These are phyloP conservation scores for Pelochelys cantorii DNA, from an alignment of 2,797 vertebrate genomes.

Conservation along the genomic window DNA sequence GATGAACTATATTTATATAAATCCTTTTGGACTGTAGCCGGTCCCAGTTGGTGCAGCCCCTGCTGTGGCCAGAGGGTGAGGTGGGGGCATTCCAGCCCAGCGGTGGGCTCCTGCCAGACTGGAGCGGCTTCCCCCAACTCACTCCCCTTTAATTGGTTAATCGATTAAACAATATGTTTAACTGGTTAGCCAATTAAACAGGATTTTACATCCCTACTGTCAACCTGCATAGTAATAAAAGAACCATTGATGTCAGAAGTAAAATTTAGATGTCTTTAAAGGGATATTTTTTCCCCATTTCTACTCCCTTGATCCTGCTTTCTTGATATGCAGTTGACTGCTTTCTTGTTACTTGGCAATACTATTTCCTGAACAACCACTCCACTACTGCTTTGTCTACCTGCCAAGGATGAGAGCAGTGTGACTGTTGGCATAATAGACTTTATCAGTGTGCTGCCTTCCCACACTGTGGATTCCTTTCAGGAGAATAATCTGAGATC, in stretches of 20 bases:
- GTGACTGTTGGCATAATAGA: rapidly evolving
- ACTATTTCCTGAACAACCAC: neutral
- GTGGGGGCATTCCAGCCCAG: too few relatives aligned
- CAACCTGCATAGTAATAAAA: neutral
- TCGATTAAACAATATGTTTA: too few relatives aligned
- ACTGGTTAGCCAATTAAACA: too few relatives aligned
- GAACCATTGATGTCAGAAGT: neutral
- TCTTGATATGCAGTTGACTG: neutral
- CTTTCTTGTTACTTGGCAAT: neutral
- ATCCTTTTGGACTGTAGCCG: neutral
- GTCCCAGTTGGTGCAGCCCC: neutral
- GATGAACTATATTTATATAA: constrained; percentile 20
- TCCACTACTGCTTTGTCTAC: neutral
- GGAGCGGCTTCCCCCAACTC: too few relatives aligned
- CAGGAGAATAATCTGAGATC: neutral
- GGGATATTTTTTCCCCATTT: neutral
- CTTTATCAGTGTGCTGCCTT: neutral
- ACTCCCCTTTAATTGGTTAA: too few relatives aligned
- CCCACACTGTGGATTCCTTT: neutral
- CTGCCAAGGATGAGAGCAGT: neutral
- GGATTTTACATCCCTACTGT: too few relatives aligned
- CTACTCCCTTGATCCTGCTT: neutral
- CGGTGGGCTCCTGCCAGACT: too few relatives aligned
- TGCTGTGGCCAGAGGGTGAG: too few relatives aligned
- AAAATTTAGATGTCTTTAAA: neutral